Evolutionary conservation across 2,888 invertebrate species (phyloP).

Genomic region (Drosophila demipolita): DNA sequence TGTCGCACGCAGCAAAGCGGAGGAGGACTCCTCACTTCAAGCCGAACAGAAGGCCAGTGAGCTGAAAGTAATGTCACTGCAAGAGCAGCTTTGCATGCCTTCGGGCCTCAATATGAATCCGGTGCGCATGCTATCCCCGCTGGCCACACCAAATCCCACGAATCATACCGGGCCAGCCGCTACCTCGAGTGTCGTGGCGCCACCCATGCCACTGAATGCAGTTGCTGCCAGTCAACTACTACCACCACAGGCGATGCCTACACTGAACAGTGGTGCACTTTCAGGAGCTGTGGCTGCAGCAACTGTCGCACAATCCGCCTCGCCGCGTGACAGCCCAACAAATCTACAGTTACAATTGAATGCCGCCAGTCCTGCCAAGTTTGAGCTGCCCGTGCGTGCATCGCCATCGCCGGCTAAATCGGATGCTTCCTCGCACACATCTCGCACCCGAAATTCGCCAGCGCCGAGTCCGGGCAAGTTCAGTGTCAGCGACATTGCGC

Average conservation of each 20-base stretch:
- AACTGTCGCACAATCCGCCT: slow-evolving; percentile 60
- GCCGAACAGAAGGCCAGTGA: slow-evolving; percentile 81
- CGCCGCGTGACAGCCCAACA: slow-evolving; percentile 85
- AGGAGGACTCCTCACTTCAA: slow-evolving; percentile 68
- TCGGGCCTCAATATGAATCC: slow-evolving; percentile 85
- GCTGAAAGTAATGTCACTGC: slow-evolving; percentile 83
- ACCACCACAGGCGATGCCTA: slow-evolving; percentile 50
- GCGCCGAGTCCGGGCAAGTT: slow-evolving; percentile 85
- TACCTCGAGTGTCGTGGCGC: slow-evolving; percentile 21
- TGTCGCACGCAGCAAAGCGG: slow-evolving; percentile 68
- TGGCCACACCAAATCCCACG: slow-evolving; percentile 82
- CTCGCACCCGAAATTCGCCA: slow-evolving; percentile 86
- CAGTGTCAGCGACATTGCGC: slow-evolving; percentile 84
- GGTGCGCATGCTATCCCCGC: slow-evolving; percentile 83
- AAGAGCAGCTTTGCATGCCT: slow-evolving; percentile 84
- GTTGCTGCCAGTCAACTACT: slow-evolving; percentile 39
- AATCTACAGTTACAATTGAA: slow-evolving; percentile 84
- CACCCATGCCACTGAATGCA: slow-evolving; percentile 24
- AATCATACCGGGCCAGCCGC: slow-evolving; percentile 58
- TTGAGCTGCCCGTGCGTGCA: slow-evolving; percentile 87
- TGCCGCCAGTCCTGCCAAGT: slow-evolving; percentile 85
- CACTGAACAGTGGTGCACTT: slow-evolving; percentile 14
- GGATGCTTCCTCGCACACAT: slow-evolving; percentile 86
- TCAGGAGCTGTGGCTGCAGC: background rate
- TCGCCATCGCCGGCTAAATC: slow-evolving; percentile 88